Conservation (phyloP, 2,888 invertebrate genomes). For the Strigamia maritima region DNA sequence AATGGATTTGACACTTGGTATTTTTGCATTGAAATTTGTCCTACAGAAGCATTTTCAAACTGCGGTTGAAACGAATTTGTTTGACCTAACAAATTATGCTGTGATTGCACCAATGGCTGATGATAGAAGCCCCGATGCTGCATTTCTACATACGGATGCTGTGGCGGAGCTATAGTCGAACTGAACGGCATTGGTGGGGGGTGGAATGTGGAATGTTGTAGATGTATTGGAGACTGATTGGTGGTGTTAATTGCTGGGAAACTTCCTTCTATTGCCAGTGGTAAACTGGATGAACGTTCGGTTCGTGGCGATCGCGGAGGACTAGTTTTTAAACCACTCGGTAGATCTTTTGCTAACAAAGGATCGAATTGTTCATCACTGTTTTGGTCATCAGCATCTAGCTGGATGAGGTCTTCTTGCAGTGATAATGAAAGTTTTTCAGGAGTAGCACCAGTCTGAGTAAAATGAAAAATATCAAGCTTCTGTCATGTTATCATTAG, state of each 20-base stretch:
- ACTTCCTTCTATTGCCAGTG: neutral
- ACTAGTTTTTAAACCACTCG: neutral
- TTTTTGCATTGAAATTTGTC: neutral
- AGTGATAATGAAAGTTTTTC: neutral
- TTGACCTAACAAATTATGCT: neutral
- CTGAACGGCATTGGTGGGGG: neutral
- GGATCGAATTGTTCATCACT: slow-evolving; percentile 40
- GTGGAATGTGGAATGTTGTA: neutral
- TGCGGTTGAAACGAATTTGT: too few species aligned
- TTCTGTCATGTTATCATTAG: neutral
- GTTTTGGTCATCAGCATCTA: slow-evolving; percentile 38
- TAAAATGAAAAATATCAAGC: neutral
- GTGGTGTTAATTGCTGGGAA: neutral
- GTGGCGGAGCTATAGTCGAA: neutral
- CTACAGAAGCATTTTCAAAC: neutral
- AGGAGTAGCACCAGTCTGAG: neutral
- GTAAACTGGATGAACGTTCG: neutral
- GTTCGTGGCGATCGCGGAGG: neutral
- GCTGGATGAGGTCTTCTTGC: slow-evolving; percentile 36
- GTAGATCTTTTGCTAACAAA: slow-evolving; percentile 24
- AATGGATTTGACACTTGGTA: neutral
- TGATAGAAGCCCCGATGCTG: neutral
- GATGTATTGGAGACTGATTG: neutral
- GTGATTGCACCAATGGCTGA: neutral
- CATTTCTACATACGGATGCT: too few species aligned